Evolutionary conservation across 2,113 vertebrate species (phyloP), one percentile per base, ranked within the genome.

Genomic region (Plecotus auritus): DNA sequence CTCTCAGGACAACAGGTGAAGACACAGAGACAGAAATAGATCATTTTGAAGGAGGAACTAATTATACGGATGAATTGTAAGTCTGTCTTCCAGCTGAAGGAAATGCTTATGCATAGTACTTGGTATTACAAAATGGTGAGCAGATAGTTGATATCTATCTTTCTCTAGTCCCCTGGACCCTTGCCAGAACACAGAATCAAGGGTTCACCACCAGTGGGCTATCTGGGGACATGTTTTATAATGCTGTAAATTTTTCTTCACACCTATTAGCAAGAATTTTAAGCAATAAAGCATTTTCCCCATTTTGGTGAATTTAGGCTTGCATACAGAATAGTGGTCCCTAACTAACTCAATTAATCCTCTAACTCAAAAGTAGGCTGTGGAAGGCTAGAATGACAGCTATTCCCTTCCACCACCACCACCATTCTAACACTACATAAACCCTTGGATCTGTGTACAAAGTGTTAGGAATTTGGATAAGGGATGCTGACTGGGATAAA

Each of bases 241-340:
- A 37, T 3, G 6, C 16, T 32, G 1, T 35, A 26, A 70, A 49
- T 12, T 56, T 95, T 69, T 35, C 32, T 51, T 70, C 37, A 90
- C 0, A 30, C 8, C 11, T n/a, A 13, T 51, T 61, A 70, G 30
- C 11, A 85, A 90, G 14, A 84, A 77, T 85, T 95, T 73, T 59
- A 37, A 87, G 32, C 49, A 94, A 69, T 37, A 47, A 4, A 32
- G n/a, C 16, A 32, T 64, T 92, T 67, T 40, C 14, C 23, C 54
- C 74, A n/a, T 92, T 77, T 80, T 42, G 30, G 37, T 87, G 28
- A 32, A 93, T 59, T 72, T 64, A 32, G n/a, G 22, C 40, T 96
- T 70, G 26, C 0, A 18, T 66, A 6, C 4, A 85, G 42, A 83
- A 61, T 4, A 6, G 14, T 28, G 3, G 23, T 73, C 18, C 35